These are phyloP conservation scores for Albula glossodonta DNA, from an alignment of 2,113 vertebrate genomes.

Conservation along the genomic window DNA sequence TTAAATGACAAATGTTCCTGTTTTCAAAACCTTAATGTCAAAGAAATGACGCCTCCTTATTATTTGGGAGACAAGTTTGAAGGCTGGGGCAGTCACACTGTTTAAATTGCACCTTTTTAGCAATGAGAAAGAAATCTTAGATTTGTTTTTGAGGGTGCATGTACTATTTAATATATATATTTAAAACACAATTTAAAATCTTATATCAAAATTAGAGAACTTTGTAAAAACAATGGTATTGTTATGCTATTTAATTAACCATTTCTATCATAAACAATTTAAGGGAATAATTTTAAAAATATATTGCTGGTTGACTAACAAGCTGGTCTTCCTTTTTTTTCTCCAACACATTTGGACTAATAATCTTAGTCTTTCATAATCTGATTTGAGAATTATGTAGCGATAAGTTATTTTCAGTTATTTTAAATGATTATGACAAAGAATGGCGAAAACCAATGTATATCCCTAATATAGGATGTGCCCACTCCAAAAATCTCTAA, in stretches of 20 bases:
- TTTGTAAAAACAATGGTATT: background rate
- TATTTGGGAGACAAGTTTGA: constrained; percentile 65
- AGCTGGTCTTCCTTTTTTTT: background rate
- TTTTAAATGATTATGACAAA: background rate
- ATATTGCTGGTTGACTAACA: background rate
- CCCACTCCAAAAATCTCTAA: no score
- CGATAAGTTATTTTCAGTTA: no score
- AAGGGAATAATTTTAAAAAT: background rate
- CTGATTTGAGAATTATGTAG: background rate
- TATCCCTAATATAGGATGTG: no score
- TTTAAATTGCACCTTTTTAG: constrained; percentile 49
- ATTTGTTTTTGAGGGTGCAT: constrained; percentile 16
- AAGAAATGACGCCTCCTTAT: constrained; percentile 75
- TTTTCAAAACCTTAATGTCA: constrained; percentile 66
- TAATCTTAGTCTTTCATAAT: background rate
- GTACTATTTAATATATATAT: background rate
- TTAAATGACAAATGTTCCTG: constrained; percentile 78
- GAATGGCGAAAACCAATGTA: background rate
- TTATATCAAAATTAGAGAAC: background rate
- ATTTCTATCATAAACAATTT: no score
- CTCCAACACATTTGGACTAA: background rate
- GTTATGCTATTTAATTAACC: background rate
- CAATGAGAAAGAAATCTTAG: constrained; percentile 37
- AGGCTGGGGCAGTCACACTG: constrained; percentile 66
- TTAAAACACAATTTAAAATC: background rate